These are phyloP conservation scores for Cliona cf. orientalis DNA, from an alignment of 37 sponge, comb jelly and placozoan genomes.

Conservation along the genomic window DNA sequence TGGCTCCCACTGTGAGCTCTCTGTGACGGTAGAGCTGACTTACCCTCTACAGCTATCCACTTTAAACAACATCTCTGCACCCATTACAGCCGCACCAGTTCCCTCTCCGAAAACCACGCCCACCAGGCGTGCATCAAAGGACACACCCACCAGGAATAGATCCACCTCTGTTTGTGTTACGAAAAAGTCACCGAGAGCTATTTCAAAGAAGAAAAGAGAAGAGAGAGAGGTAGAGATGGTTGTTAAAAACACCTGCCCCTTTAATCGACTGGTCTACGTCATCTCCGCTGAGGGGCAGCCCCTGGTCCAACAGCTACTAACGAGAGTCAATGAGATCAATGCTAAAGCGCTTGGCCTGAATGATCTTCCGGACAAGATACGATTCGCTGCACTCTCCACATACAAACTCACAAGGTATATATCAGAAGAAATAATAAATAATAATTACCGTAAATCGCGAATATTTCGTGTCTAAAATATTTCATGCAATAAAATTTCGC, in stretches of 20 bases:
- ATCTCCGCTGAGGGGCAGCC: constrained; percentile 29
- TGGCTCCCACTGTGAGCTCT: constrained; percentile 42
- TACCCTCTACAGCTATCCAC: constrained; percentile 48
- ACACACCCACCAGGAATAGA: too few relatives aligned
- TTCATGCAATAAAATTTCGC: too few relatives aligned
- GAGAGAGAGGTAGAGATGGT: too few relatives aligned
- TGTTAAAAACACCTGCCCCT: constrained; percentile 78
- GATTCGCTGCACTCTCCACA: constrained; percentile 78
- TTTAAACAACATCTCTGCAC: not conserved
- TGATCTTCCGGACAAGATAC: constrained; percentile 55
- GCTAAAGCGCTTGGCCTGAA: constrained; percentile 58
- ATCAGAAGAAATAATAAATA: too few relatives aligned
- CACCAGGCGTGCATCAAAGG: too few relatives aligned
- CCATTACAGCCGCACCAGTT: too few relatives aligned
- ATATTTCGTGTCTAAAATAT: too few relatives aligned
- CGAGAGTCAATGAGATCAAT: constrained; percentile 60
- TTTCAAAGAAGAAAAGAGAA: too few relatives aligned
- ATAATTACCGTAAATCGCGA: too few relatives aligned
- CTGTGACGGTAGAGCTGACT: constrained; percentile 42
- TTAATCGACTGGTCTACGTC: constrained; percentile 78
- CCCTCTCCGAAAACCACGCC: too few relatives aligned
- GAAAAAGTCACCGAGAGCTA: too few relatives aligned
- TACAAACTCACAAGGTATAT: constrained; percentile 90
- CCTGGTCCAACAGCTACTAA: constrained; percentile 51
- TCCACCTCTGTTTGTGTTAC: too few relatives aligned